Evolutionary conservation across 1,140 invertebrate genomes (phyloP), one percentile per base, ranked within the genome.

Genomic region (Brachionus koreanus): DNA sequence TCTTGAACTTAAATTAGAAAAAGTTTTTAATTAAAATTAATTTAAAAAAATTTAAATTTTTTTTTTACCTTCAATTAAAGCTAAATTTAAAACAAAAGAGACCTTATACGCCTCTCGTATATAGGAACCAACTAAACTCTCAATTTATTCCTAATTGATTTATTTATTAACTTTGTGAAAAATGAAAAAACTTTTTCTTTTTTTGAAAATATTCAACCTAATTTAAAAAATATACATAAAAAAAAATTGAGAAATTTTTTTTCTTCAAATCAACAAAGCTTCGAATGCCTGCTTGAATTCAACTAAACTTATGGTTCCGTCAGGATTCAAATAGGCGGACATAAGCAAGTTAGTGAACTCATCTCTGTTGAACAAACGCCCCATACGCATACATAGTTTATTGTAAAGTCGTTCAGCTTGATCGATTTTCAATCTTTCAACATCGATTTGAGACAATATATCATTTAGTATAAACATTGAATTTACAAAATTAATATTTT

Each of bases 221-320:
- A 19, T 2, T 3, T 29, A 19, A 74, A 74, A 52, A 57, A 57
- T 33, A 10, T 61, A 29, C 33, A 42, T 1, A 61, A 42, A 37
- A 79, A 72, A 79, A 61, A 65, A 25, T 13, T 33, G 7, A 5
- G n/a, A 77, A 29, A n/a, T 4, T 37, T 49, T 29, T 42, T 52
- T 19, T 29, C n/a, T 1, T 43, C 19, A 43, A 49, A 49, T 6
- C 5, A 43, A 61, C 25, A 79, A 42, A 39, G 25, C 33, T 33
- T 79, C 39, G 9, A 79, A 79, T n/a, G 49, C 76, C 10, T 19
- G 37, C 35, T 42, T 57, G 25, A 79, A 79, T 43, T 79, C 46
- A 42, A 19, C 39, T 16, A 79, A 23, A 65, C 76, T 79, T 61
- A 79, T 61, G 5, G 35, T 39, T 12, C 76, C 76, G 25, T 79